These are phyloP conservation scores for Amphimallon solstitiale DNA, from an alignment of 2,888 invertebrate genomes.

Conservation along the genomic window DNA sequence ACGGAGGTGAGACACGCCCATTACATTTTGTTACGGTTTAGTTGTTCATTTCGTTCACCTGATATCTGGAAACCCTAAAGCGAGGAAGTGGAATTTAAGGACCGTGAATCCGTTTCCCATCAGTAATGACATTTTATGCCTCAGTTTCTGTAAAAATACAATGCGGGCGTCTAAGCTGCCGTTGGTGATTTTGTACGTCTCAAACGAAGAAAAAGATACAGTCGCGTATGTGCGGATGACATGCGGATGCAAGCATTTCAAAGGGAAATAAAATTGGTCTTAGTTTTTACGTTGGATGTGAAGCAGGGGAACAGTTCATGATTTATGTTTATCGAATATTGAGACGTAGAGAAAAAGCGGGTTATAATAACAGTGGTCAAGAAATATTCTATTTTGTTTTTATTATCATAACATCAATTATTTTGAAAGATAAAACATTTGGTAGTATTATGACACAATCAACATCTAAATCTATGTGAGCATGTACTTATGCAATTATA, in stretches of 20 bases:
- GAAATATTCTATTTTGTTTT: too few species aligned
- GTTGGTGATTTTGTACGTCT: not conserved
- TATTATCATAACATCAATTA: too few species aligned
- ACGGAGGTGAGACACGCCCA: not conserved
- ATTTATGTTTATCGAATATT: not conserved
- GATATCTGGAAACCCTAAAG: constrained; percentile 28
- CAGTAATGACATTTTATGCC: constrained; percentile 19
- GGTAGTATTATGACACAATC: too few species aligned
- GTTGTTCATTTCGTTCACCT: constrained; percentile 16
- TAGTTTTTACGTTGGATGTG: constrained; percentile 5
- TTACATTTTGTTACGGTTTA: constrained; percentile 25
- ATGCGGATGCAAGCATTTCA: constrained; percentile 7
- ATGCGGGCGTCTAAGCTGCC: not conserved
- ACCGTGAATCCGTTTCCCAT: constrained; percentile 28
- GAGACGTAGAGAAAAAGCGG: too few species aligned
- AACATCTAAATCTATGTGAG: too few species aligned
- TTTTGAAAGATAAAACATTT: too few species aligned
- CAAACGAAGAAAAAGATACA: not conserved
- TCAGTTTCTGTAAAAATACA: constrained; percentile 19
- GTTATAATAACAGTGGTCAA: too few species aligned
- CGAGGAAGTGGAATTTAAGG: constrained; percentile 19
- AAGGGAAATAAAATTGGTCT: constrained; percentile 14
- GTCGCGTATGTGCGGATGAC: not conserved
- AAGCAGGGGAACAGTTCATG: not conserved
- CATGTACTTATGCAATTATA: too few species aligned